Conservation (phyloP, 1,140 invertebrate species). For the Drosophila azteca region DNA sequence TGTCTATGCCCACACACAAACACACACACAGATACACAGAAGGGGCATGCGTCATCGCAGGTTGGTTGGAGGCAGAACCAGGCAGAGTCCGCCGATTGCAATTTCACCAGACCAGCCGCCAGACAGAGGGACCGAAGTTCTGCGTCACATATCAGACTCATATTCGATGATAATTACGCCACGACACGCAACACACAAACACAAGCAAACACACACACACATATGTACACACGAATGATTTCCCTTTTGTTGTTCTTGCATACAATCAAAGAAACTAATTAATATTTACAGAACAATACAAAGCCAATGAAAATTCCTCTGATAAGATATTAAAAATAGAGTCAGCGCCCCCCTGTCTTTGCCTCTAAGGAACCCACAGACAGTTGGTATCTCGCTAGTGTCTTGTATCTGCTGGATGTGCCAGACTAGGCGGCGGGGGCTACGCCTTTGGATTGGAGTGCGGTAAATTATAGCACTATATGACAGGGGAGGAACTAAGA, state of each 20-base stretch:
- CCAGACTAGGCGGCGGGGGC: constrained; percentile 69
- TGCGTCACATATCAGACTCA: constrained; percentile 53
- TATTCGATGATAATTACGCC: constrained; percentile 66
- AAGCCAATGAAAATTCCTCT: constrained; percentile 70
- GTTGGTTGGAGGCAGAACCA: constrained; percentile 22
- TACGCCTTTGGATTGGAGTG: constrained; percentile 12
- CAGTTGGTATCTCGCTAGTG: background rate
- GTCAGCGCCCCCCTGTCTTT: background rate
- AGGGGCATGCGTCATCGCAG: constrained; percentile 72
- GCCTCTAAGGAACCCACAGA: background rate
- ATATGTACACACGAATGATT: constrained; percentile 30
- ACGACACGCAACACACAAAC: constrained; percentile 67
- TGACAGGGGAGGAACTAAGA: too few relatives aligned
- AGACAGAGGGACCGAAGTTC: constrained; percentile 26
- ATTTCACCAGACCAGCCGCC: constrained; percentile 71
- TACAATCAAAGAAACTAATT: constrained; percentile 79
- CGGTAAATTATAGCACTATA: background rate
- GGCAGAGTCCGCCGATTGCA: constrained; percentile 59
- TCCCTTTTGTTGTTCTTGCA: constrained; percentile 28
- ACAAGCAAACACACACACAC: constrained; percentile 30
- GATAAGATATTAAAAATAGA: constrained; percentile 78
- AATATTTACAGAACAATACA: constrained; percentile 75
- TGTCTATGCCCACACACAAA: constrained; percentile 48
- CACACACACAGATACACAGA: constrained; percentile 22
- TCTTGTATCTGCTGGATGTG: constrained; percentile 33